These are phyloP conservation scores for Thryonomys swinderianus DNA, from an alignment of 2,113 vertebrate genomes.

Conservation along the genomic window DNA sequence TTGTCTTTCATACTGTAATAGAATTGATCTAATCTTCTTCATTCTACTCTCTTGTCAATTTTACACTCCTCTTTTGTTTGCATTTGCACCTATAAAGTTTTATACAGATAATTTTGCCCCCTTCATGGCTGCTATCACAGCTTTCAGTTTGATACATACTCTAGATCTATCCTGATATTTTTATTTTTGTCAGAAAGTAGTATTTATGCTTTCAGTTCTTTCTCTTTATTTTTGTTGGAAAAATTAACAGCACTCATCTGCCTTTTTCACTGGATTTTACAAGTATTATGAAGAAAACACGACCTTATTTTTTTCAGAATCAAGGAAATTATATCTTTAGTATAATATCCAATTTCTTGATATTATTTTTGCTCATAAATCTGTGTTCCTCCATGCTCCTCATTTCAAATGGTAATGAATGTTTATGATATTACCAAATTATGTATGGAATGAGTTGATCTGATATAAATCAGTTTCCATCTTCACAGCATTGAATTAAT, in stretches of 20 bases:
- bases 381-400: not conserved
- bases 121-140: conserved; percentile 26
- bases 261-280: conserved; percentile 24
- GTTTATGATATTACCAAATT: conserved; percentile 58
- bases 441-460: conserved; percentile 43
- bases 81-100: conserved; percentile 71
- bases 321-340: conserved; percentile 17
- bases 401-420: conserved; percentile 57
- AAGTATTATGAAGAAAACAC: not conserved
- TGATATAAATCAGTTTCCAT: conserved; percentile 68
- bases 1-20: conserved; percentile 84
- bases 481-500: conserved; percentile 69
- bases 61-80: conserved; percentile 78
- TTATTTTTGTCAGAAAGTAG: conserved; percentile 59
- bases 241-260: not conserved
- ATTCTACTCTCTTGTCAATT: conserved; percentile 82
- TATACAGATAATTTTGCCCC: conserved; percentile 15
- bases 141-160: conserved; percentile 59
- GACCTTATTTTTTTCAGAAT: not conserved
- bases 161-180: conserved; percentile 69
- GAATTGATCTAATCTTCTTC: conserved; percentile 85
- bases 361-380: conserved; percentile 37
- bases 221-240: conserved; percentile 18
- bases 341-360: not conserved
- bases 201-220: conserved; percentile 11